Evolutionary conservation across 2,113 vertebrate species (phyloP).

Genomic region (Camelus bactrianus): DNA sequence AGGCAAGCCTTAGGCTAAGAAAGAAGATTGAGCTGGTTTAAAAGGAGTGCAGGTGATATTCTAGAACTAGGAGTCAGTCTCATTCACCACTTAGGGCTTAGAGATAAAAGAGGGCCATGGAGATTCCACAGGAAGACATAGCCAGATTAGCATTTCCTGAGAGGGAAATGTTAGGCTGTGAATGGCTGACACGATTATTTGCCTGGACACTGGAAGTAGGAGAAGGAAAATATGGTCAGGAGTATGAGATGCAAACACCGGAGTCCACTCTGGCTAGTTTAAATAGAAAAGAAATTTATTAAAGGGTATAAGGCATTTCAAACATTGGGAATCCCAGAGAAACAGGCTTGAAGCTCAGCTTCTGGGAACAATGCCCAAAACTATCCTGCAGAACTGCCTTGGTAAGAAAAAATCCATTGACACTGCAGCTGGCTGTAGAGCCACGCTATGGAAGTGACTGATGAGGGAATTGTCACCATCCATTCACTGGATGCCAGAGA

Average conservation of each 20-base stretch:
- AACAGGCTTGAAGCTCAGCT: background rate
- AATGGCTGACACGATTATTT: constrained; percentile 37
- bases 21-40: constrained; percentile 47
- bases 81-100: background rate
- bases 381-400: background rate
- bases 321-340: constrained; percentile 8
- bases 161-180: constrained; percentile 13
- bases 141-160: constrained; percentile 52
- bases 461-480: background rate
- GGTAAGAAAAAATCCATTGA: background rate
- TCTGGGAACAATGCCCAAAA: constrained; percentile 24
- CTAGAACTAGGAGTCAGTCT: background rate
- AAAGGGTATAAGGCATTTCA: background rate
- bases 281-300: constrained; percentile 55
- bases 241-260: background rate
- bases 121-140: constrained; percentile 26
- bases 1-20: constrained; percentile 33
- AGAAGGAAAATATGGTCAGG: background rate
- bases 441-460: background rate
- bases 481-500: background rate
- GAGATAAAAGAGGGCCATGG: background rate
- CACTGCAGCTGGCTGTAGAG: background rate
- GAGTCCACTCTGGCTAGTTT: background rate
- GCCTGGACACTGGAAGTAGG: background rate
- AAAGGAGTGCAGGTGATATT: constrained; percentile 29